These are phyloP conservation scores for Pseudorhombus dupliciocellatus DNA, from an alignment of 2,113 vertebrate genomes.

Conservation along the genomic window DNA sequence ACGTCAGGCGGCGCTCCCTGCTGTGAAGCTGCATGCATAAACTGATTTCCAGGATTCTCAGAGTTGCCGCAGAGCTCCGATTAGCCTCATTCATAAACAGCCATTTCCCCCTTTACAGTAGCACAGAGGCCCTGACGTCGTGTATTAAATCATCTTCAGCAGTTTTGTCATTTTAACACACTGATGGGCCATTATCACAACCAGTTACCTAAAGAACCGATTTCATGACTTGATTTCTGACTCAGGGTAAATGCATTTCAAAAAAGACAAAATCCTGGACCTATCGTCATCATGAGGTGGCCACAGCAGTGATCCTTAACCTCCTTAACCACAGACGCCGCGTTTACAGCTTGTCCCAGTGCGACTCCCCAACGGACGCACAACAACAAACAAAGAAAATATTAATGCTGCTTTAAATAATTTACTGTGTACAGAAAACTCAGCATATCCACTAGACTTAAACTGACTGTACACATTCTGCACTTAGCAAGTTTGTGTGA, in stretches of 20 bases:
- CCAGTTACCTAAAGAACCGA: slow-evolving; percentile 30
- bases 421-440: too few relatives aligned
- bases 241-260: neutral
- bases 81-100: slow-evolving; percentile 42
- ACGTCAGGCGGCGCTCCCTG: slow-evolving; percentile 28
- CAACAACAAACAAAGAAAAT: too few relatives aligned
- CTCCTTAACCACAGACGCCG: neutral
- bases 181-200: slow-evolving; percentile 26
- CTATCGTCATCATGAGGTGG: too few relatives aligned
- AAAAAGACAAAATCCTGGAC: too few relatives aligned
- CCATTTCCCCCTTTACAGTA: slow-evolving; percentile 37
- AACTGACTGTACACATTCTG: too few relatives aligned
- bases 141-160: slow-evolving; percentile 25
- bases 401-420: too few relatives aligned
- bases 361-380: too few relatives aligned
- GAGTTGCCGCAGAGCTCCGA: slow-evolving; percentile 36
- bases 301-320: too few relatives aligned
- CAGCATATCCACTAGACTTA: too few relatives aligned
- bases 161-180: slow-evolving; percentile 24
- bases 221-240: slow-evolving; percentile 22
- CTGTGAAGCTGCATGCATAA: slow-evolving; percentile 50
- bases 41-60: slow-evolving; percentile 54
- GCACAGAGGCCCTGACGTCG: slow-evolving; percentile 19
- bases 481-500: too few relatives aligned
- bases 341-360: too few relatives aligned